A percentile compares a stretch with the other conserved stretches of the same genome.
Conservation (phyloP, 2,113 vertebrate genomes). For the Upupa epops region DNA sequence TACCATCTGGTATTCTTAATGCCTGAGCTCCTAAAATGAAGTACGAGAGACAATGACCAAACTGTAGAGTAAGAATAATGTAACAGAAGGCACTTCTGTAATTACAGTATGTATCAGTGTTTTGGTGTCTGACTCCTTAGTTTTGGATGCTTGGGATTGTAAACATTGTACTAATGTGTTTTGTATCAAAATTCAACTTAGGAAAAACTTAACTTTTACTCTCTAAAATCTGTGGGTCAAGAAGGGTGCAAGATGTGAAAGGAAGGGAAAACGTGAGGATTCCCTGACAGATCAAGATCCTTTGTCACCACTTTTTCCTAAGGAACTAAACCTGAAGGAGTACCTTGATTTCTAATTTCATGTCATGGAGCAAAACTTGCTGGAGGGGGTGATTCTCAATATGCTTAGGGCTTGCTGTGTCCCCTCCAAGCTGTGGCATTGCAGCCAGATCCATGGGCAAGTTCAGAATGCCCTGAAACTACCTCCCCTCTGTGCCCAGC, state of each 20-base stretch:
- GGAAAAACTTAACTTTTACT: background rate
- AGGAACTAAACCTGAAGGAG: background rate
- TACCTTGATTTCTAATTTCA: background rate
- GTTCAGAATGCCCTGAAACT: background rate
- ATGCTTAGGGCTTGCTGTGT: background rate
- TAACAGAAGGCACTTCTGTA: constrained; percentile 1
- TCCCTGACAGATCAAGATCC: background rate
- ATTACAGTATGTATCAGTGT: background rate
- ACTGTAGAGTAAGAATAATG: constrained; percentile 1
- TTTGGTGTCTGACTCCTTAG: background rate
- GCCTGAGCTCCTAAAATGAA: background rate
- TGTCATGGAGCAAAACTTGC: background rate
- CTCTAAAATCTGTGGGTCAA: background rate
- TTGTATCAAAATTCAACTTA: constrained; percentile 10
- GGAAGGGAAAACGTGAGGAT: background rate
- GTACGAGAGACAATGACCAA: constrained; percentile 3
- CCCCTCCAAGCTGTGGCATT: fast-evolving
- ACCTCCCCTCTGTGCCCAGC: background rate
- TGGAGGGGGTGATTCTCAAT: background rate
- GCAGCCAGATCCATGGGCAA: background rate
- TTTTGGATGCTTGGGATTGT: constrained; percentile 15
- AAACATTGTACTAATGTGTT: constrained; percentile 1
- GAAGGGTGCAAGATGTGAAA: background rate
- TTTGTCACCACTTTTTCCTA: background rate
- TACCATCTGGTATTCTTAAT: background rate